phyloP scores from a whole-genome alignment of 2,888 invertebrate genomes.

The Eupithecia abbreviata region DNA sequence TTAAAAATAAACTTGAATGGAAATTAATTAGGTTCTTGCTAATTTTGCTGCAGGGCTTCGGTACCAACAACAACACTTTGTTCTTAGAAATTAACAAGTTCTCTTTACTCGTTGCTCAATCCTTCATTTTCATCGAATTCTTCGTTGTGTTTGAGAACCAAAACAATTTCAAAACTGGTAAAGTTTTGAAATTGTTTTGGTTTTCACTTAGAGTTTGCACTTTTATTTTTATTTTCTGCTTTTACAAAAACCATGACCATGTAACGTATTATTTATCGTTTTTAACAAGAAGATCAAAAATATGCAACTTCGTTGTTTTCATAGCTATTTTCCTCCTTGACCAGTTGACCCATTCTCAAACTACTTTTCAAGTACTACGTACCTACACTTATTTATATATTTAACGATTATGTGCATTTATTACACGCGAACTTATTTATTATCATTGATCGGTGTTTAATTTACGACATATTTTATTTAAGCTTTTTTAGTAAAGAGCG shows the following conservation, averaged over 20 bases:
- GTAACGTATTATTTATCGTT: neutral
- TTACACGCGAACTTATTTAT: neutral
- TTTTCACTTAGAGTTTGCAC: neutral
- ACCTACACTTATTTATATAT: neutral
- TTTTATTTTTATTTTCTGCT: neutral
- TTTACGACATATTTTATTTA: neutral
- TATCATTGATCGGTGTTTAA: neutral
- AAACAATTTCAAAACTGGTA: too few species aligned
- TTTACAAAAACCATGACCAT: neutral
- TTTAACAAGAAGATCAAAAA: constrained; percentile 8
- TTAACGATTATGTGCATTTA: neutral
- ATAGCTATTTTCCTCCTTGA: constrained; percentile 27
- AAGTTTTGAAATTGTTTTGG: constrained; percentile 23
- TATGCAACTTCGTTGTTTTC: constrained; percentile 32
- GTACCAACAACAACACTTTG: constrained; percentile 58
- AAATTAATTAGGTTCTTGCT: constrained; percentile 47
- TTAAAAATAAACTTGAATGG: constrained; percentile 18
- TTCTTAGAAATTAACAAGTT: constrained; percentile 73
- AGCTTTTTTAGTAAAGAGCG: too few species aligned
- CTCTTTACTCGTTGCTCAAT: constrained; percentile 66
- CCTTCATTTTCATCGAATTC: constrained; percentile 56
- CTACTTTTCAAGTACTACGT: neutral
- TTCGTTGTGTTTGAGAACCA: constrained; percentile 40
- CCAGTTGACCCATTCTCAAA: constrained; percentile 18
- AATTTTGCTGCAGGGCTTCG: constrained; percentile 48